Conservation (phyloP, 2,797 vertebrate species). For the Acanthurus tractus region DNA sequence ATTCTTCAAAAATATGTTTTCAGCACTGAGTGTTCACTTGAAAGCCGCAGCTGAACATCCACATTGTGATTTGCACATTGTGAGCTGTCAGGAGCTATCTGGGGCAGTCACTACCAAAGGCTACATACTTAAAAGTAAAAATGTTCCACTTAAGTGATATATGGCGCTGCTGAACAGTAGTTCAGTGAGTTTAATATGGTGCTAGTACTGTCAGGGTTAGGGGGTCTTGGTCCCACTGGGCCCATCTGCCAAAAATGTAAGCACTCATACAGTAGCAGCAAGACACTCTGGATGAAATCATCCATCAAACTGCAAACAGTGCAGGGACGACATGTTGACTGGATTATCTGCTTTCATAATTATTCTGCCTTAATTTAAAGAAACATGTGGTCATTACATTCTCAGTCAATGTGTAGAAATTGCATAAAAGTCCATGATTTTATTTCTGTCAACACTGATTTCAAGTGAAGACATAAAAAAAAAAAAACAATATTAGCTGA, state of each 20-base stretch:
- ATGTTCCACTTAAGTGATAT: constrained; percentile 57
- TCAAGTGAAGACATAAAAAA: no score
- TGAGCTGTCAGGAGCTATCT: constrained; percentile 52
- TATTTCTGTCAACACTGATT: neutral
- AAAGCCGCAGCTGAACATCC: constrained; percentile 11
- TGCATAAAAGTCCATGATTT: neutral
- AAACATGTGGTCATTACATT: neutral
- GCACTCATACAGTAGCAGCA: neutral
- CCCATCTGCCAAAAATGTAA: constrained; percentile 34
- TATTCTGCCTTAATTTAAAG: neutral
- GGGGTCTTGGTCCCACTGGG: constrained; percentile 35
- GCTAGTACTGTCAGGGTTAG: constrained; percentile 41
- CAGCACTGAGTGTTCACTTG: constrained; percentile 5
- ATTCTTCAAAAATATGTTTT: neutral
- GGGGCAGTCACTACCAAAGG: constrained; percentile 47
- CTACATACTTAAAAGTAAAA: constrained; percentile 57
- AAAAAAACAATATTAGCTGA: neutral
- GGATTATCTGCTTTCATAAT: neutral
- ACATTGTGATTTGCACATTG: constrained; percentile 29
- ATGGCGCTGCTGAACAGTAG: constrained; percentile 38
- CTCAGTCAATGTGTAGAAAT: neutral
- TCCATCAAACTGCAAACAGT: neutral
- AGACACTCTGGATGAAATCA: constrained; percentile 14
- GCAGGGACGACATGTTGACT: neutral
- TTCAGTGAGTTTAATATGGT: constrained; percentile 55